phyloP scores from a whole-genome alignment of 2,888 invertebrate genomes.

The Drosophila macrospina region DNA sequence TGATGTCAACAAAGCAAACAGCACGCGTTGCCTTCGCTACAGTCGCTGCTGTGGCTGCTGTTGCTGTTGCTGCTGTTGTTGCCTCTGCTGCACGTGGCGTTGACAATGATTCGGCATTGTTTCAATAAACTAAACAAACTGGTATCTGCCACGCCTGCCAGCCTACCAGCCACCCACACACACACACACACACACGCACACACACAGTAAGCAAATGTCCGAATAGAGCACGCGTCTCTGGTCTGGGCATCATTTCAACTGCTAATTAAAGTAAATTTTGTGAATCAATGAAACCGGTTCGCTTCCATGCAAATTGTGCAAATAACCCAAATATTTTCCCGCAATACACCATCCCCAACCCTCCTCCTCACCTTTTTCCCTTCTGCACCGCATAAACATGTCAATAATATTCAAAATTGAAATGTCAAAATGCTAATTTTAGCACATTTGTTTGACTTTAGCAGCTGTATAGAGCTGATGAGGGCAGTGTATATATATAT shows the following conservation, averaged over 20 bases:
- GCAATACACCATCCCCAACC: not conserved
- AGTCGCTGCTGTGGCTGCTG: conserved; percentile 27
- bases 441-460: conserved; percentile 69
- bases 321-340: conserved; percentile 18
- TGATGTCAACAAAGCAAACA: conserved; percentile 70
- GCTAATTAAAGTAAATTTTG: conserved; percentile 77
- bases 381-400: conserved; percentile 57
- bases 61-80: conserved; percentile 37
- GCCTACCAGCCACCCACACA: not conserved
- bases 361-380: no score
- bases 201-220: not conserved
- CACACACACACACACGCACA: no score
- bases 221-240: conserved; percentile 21
- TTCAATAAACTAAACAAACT: conserved; percentile 63
- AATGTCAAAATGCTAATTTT: conserved; percentile 79
- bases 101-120: conserved; percentile 68
- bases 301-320: conserved; percentile 32
- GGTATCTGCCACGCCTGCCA: conserved; percentile 35
- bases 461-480: conserved; percentile 2
- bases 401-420: conserved; percentile 77
- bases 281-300: conserved; percentile 59
- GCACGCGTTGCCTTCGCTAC: conserved; percentile 47
- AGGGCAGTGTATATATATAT: no score
- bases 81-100: conserved; percentile 24
- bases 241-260: conserved; percentile 41